Base-by-base conservation (phyloP, 2,113 vertebrate species). In the Silurus meridionalis region DNA sequence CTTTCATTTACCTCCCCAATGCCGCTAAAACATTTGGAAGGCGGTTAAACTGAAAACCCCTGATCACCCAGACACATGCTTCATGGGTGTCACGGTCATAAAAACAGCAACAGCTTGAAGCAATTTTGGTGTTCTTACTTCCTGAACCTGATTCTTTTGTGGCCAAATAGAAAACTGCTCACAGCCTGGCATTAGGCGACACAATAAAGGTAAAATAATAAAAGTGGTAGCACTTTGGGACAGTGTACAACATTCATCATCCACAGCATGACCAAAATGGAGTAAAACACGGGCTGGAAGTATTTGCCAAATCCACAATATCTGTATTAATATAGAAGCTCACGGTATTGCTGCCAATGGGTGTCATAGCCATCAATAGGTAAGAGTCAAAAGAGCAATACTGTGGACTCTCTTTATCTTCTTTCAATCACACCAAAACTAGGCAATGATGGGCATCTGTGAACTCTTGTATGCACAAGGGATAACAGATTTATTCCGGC, bases 21-120 rank as follows among this genome's bases (percentile, higher is more conserved):
- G 4, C 23, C 25, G 19, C 8, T 48, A 11, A 60, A 82, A 28
- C 55, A 74, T 61, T 57, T 57, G 37, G n/a, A 82, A 77, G 57
- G 46, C n/a, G 52, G 46, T 87, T 87, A 83, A 78, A 83, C 28
- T 53, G 23, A 57, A 37, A 80, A 55, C 19, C 37, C 52, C 66
- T 50, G 57, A 79, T 83, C 74, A 80, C 8, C 28, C 57, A 60
- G 25, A 46, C 52, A 60, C 25, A 64, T 5, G 4, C 77, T 80
- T 23, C 55, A 58, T 19, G 3, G 23, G 9, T n/a, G 10, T 46
- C 28, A 58, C 57, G 23, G 13, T 61, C 55, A 3, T 37, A 80
- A 15, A 58, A 83, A 66, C 21, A 25, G 72, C 60, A 19, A 15
- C 57, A 52, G 71, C 71, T n/a, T 52, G 46, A 52, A 74, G 46